Evolutionary conservation across 2,797 vertebrate genomes (phyloP).

Genomic region (Leucoraja ocellata): DNA sequence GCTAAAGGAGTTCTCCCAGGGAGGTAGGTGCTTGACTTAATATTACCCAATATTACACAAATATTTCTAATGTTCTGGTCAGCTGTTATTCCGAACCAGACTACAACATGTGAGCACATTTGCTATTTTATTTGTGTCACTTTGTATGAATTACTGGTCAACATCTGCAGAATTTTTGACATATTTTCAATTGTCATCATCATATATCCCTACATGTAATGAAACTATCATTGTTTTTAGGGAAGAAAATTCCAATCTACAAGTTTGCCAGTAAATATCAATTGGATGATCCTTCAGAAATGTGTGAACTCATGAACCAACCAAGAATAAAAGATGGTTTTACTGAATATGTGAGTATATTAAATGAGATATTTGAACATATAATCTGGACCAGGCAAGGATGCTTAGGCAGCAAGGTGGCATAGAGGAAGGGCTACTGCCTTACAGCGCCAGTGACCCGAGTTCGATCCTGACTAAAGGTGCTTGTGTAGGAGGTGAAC

Average conservation of each 20-base stretch:
- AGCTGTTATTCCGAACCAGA: too few species aligned
- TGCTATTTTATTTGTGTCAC: too few species aligned
- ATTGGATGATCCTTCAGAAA: constrained; percentile 33
- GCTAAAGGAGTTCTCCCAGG: constrained; percentile 55
- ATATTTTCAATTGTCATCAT: background rate
- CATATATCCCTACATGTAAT: background rate
- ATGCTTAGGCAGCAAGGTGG: too few species aligned
- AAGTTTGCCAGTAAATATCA: constrained; percentile 25
- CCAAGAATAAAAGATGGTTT: too few species aligned
- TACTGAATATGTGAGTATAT: background rate
- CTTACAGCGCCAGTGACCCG: too few species aligned
- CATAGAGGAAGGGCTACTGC: too few species aligned
- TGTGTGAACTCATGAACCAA: background rate
- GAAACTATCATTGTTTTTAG: background rate
- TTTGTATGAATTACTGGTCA: background rate
- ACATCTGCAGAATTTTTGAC: background rate
- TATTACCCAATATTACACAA: too few species aligned
- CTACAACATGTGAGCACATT: too few species aligned
- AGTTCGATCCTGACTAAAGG: too few species aligned
- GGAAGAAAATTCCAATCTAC: background rate
- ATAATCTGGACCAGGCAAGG: background rate
- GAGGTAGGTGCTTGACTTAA: constrained; percentile 48
- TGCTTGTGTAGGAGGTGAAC: too few species aligned
- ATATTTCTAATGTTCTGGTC: too few species aligned
- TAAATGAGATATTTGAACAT: background rate